Evolutionary conservation across 2,797 vertebrate genomes (phyloP).

Genomic region (Channa striata): DNA sequence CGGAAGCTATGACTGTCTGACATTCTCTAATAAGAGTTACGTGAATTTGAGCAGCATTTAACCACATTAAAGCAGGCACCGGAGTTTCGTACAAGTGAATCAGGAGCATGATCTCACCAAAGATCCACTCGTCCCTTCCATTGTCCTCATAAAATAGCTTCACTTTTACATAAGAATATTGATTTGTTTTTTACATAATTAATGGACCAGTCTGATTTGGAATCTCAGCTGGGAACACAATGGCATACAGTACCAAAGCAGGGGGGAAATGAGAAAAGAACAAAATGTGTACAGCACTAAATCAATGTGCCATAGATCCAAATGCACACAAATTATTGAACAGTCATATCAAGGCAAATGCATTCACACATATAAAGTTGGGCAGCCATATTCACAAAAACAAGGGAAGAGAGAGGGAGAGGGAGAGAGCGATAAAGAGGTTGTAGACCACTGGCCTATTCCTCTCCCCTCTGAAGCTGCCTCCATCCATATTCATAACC

Average conservation of each 20-base stretch:
- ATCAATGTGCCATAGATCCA: conserved; percentile 33
- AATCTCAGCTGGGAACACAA: conserved; percentile 34
- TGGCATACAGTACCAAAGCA: conserved; percentile 9
- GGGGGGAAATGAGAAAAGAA: conserved; percentile 15
- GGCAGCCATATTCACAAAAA: conserved; percentile 22
- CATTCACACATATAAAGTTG: conserved; percentile 36
- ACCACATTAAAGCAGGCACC: conserved; percentile 44
- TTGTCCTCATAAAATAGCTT: conserved; percentile 56
- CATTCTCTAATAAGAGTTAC: conserved; percentile 36
- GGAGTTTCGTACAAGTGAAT: conserved; percentile 50
- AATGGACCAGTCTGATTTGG: conserved; percentile 58
- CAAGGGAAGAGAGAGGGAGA: background rate
- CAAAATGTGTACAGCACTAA: conserved; percentile 28
- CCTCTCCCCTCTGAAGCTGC: conserved; percentile 64
- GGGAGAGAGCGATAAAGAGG: conserved; percentile 19
- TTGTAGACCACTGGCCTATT: conserved; percentile 54
- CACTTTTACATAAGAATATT: conserved; percentile 52
- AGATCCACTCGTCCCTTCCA: conserved; percentile 40
- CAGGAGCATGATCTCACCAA: conserved; percentile 39
- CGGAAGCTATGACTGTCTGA: conserved; percentile 23
- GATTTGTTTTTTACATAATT: conserved; percentile 51
- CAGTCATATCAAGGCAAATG: conserved; percentile 27
- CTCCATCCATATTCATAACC: conserved; percentile 78
- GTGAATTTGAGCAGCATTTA: conserved; percentile 43
- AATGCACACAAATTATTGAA: conserved; percentile 44